Percentiles rank a stretch among this genome's conserved stretches.
Evolutionary conservation across 2,797 vertebrate species (phyloP).

Genomic region (Acanthurus lineatus): DNA sequence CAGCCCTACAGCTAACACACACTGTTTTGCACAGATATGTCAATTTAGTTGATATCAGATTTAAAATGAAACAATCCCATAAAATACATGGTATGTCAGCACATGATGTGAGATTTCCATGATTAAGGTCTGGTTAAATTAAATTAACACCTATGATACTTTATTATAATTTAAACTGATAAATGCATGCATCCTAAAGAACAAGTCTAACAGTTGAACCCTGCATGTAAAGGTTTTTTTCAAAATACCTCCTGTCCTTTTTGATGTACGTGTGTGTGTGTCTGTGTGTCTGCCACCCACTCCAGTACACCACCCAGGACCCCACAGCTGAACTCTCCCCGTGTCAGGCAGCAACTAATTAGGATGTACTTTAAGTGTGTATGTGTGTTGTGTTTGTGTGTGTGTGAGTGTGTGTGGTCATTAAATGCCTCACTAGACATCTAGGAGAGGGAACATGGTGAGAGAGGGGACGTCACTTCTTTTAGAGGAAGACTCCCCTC

Average conservation of each 20-base stretch:
- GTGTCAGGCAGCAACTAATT: conserved; percentile 61
- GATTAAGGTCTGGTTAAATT: not conserved
- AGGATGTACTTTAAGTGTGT: conserved; percentile 58
- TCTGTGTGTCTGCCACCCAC: conserved; percentile 13
- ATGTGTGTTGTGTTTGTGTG: conserved; percentile 42
- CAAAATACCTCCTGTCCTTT: too few species aligned
- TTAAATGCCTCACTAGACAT: conserved; percentile 71
- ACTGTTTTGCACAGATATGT: conserved; percentile 7
- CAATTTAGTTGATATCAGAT: not conserved
- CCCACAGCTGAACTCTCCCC: conserved; percentile 51
- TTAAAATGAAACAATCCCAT: too few species aligned
- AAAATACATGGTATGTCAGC: too few species aligned
- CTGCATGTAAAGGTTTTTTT: too few species aligned
- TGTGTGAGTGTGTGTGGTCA: conserved; percentile 56
- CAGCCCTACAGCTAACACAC: conserved; percentile 14
- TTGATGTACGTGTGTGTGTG: not conserved
- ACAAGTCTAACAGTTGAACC: too few species aligned
- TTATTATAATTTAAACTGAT: too few species aligned
- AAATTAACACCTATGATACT: too few species aligned
- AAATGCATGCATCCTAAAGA: not conserved
- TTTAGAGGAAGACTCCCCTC: conserved; percentile 57
- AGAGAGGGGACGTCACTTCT: conserved; percentile 51
- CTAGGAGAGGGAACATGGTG: conserved; percentile 20
- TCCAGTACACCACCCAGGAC: conserved; percentile 33
- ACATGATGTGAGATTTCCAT: not conserved